Base-by-base conservation (phyloP, 2,113 vertebrate genomes). In the Struthio camelus region DNA sequence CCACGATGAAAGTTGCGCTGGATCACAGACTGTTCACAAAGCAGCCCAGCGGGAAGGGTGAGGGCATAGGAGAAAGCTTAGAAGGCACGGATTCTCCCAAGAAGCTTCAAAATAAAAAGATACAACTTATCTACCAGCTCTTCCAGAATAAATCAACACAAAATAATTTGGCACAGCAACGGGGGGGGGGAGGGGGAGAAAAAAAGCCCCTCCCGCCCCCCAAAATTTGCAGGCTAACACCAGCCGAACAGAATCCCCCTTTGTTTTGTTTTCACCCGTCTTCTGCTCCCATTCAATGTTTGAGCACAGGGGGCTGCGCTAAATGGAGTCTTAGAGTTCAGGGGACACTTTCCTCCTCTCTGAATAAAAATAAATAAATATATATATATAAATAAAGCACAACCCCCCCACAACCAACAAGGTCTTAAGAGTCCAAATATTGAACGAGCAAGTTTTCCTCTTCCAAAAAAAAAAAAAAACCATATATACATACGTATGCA, bases 211-310 rank as follows among this genome's bases (percentile, higher is more conserved):
- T 66, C 73, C 22, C 61, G 53, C 32, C 76, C 86, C 13, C 34
- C 40, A n/a, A 61, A 82, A 20, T 56, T 18, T 24, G 30, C 72
- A 62, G 76, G 76, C 89, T 78, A 82, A 53, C 44, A n/a, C 2
- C 28, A 32, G 58, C 4, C 51, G 80, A 58, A 73, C 48, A 80
- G 48, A 82, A 88, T 14, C 34, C 25, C 67, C 50, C 94, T 97
- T 97, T 97, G 95, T 96, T 96, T 95, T 94, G 94, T 85, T 92
- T 93, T 53, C 72, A 24, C n/a, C 70, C 81, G 84, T 71, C 89
- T 83, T 85, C 85, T 70, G 70, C 89, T 89, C 95, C 50, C 82
- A 91, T 81, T 70, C 42, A 81, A 12, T 48, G 85, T 64, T 56
- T 89, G 54, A 4, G 64, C 80, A 80, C 56, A 5, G 79, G 66